Percentiles rank a stretch among this genome's conserved stretches.
Conservation (phyloP, 1,140 invertebrate species). For the Patella vulgata region DNA sequence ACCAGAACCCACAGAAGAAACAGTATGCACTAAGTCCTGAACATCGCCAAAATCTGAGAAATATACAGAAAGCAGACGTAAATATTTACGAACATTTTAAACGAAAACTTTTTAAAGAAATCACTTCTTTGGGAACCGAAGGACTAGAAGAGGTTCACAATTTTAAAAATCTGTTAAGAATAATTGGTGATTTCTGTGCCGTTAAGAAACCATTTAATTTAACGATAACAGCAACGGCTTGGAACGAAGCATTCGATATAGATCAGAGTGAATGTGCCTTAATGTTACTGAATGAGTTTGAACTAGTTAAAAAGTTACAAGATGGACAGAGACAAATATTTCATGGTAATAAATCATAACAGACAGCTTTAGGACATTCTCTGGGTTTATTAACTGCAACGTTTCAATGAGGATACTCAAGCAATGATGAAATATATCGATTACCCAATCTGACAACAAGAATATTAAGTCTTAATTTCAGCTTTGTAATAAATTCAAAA, state of each 20-base stretch:
- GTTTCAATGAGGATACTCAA: too few species aligned
- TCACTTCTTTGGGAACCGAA: constrained; percentile 31
- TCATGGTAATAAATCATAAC: too few species aligned
- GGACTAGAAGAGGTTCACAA: constrained; percentile 42
- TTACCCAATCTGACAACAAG: too few species aligned
- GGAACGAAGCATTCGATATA: constrained; percentile 38
- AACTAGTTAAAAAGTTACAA: constrained; percentile 27
- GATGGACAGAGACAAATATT: too few species aligned
- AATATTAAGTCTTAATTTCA: too few species aligned
- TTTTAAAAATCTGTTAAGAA: constrained; percentile 34
- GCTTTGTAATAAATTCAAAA: too few species aligned
- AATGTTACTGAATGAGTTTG: constrained; percentile 40
- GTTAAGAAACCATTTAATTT: neutral
- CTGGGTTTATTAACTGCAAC: too few species aligned
- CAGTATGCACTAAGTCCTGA: constrained; percentile 28
- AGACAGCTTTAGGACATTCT: too few species aligned
- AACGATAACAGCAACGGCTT: constrained; percentile 23
- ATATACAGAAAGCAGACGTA: constrained; percentile 44
- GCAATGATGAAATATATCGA: too few species aligned
- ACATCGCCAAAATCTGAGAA: constrained; percentile 25
- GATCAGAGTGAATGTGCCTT: constrained; percentile 35
- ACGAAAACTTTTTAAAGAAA: constrained; percentile 26
- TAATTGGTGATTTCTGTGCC: constrained; percentile 36
- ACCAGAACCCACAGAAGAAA: constrained; percentile 32
- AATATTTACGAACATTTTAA: constrained; percentile 45